Base-by-base conservation (phyloP, 2,113 vertebrate species). In the Elanus axillaris region DNA sequence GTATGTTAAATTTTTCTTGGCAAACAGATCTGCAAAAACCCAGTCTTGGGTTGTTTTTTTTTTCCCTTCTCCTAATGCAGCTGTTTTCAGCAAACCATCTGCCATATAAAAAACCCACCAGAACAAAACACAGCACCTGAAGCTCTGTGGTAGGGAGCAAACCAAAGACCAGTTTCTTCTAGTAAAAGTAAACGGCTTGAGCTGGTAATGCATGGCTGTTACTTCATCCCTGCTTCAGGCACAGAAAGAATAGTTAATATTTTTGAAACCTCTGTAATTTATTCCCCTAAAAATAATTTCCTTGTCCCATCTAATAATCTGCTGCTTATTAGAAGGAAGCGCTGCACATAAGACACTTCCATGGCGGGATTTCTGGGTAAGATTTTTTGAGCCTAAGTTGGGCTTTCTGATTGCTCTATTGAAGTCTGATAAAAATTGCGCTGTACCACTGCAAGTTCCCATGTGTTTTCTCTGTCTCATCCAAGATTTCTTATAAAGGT, bases 391-490 rank as follows among this genome's bases (percentile, higher is more conserved):
- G 89, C 93, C 82, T 60, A 81, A 71, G 73, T 75, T 91, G 86
- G 91, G 91, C 86, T 94, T 96, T 97, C 86, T 95, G 89, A 94
- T 97, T 96, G 84, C 92, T 93, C 92, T 94, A 29, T 75, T 91
- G 93, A 95, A 97, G 88, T 67, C 80, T 84, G 91, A 97, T 95
- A 91, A 96, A 96, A 96, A 97, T 96, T 94, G 80, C 5, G 6
- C 87, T 73, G 59, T 67, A 93, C 78, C 34, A 69, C 10, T 0
- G 58, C 89, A 68, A 47, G 87, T 82, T 95, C 95, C 96, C 91
- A 62, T 94, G 94, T 97, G 91, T 93, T 94, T 94, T 91, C 79
- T 78, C 74, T 80, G 89, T 75, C 94, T 95, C 77, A 93, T 95
- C 89, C 91, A 74, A 93, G 95, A 90, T 85, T 79, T 68, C 91